Conservation (phyloP, 2,888 invertebrate species). For the Tipula helvola region DNA sequence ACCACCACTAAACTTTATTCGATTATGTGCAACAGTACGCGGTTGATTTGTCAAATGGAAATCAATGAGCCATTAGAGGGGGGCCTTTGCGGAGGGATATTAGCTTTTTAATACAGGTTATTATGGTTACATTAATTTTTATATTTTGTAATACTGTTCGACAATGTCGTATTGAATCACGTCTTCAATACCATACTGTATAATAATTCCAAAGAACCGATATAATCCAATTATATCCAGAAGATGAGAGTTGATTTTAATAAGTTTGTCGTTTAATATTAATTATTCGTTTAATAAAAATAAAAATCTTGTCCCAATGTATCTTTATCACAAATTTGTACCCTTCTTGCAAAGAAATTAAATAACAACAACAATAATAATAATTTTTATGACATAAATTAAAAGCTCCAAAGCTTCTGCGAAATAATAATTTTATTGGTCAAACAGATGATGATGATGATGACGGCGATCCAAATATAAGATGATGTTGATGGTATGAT, state of each 20-base stretch:
- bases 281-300: not conserved
- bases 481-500: not conserved
- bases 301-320: not conserved
- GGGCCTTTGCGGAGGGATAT: no score
- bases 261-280: not conserved
- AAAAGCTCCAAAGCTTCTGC: not conserved
- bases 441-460: not conserved
- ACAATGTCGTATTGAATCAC: no score
- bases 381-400: not conserved
- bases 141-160: no score
- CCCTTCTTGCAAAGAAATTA: not conserved
- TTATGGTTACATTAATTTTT: no score
- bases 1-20: no score
- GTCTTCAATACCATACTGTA: no score
- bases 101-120: no score
- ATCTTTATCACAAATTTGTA: not conserved
- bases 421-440: not conserved
- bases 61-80: no score
- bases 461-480: not conserved
- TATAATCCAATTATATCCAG: not conserved
- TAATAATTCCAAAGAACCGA: not conserved
- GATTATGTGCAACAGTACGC: no score
- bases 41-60: no score
- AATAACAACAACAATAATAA: not conserved
- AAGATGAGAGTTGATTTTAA: not conserved